Evolutionary conservation across 2,797 vertebrate genomes (phyloP), one percentile per base, ranked within the genome.

Genomic region (Gallinago solitaria): DNA sequence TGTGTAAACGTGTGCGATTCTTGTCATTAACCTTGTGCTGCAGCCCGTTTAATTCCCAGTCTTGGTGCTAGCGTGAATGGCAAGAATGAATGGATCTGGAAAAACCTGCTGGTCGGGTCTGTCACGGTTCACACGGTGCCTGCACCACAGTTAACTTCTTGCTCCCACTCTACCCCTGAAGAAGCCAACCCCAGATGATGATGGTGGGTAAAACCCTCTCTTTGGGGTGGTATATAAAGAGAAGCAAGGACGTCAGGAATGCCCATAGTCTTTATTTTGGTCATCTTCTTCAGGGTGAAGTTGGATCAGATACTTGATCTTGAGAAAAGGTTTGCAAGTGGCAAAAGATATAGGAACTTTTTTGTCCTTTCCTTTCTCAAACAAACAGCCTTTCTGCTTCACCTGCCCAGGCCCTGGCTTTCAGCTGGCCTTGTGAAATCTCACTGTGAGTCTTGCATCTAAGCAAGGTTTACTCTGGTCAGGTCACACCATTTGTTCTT

Each of bases 71-170:
- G 59, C 1, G 8, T 79, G 63, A 59, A 68, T 69, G 60, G 27
- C 35, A 74, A 57, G 67, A 81, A 47, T 0, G 5, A 67, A 41
- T 1, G 2, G 64, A 89, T 15, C 51, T 60, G 75, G 67, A 60
- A 67, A 65, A 54, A 20, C 12, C 6, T 14, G 2, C 17, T 61
- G 45, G 16, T 75, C 27, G 35, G 37, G 41, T 13, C 23, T 85
- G 75, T 70, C 20, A 9, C 1, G 4, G 51, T 4, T 56, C 67
- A n/a, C 17, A 47, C 3, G 0, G 16, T 48, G 12, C n/a, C n/a
- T 47, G 18, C 32, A 30, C 43, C 41, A 50, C 6, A 14, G 16
- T 32, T 33, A 41, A 41, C 18, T 70, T 63, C 53, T 19, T 63
- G 23, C 14, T 83, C 39, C 54, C 1, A 9, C 16, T 9, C 23